Conservation (phyloP, 2,113 vertebrate genomes). For the Buteo buteo region DNA sequence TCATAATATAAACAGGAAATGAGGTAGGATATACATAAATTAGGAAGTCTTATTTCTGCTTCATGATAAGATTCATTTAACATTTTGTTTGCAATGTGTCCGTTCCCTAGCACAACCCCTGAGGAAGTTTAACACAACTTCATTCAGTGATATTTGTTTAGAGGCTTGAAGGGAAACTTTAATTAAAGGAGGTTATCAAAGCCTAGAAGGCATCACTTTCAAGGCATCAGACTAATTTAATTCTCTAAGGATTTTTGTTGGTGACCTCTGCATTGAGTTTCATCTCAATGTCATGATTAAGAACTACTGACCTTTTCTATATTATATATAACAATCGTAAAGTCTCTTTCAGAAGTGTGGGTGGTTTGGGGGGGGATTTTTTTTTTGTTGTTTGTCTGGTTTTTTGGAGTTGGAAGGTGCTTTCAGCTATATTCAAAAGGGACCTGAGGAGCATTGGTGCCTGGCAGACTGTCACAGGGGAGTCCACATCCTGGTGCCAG, state of each 20-base stretch:
- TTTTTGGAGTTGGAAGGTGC: not conserved
- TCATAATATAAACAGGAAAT: not conserved
- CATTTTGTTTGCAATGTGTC: not conserved
- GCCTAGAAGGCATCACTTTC: not conserved
- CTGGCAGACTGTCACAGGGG: not conserved
- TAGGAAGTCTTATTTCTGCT: not conserved
- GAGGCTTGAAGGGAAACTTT: not conserved
- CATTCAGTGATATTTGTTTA: not conserved
- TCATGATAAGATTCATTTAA: not conserved
- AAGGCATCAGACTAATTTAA: not conserved
- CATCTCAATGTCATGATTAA: not conserved
- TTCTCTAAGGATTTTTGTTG: not conserved
- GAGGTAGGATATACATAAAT: not conserved
- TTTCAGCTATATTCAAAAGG: not conserved
- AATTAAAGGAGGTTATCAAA: not conserved
- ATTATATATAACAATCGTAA: not conserved
- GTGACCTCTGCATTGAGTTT: not conserved
- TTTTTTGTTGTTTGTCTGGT: not conserved
- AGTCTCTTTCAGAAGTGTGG: not conserved
- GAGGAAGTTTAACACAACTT: not conserved
- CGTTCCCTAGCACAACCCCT: not conserved
- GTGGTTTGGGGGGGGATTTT: too few species aligned
- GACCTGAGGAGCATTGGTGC: not conserved
- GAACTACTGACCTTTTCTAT: not conserved
- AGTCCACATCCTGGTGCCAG: fast-evolving